phyloP scores from a whole-genome alignment of 2,888 invertebrate genomes.

The Gnatocerus cornutus region DNA sequence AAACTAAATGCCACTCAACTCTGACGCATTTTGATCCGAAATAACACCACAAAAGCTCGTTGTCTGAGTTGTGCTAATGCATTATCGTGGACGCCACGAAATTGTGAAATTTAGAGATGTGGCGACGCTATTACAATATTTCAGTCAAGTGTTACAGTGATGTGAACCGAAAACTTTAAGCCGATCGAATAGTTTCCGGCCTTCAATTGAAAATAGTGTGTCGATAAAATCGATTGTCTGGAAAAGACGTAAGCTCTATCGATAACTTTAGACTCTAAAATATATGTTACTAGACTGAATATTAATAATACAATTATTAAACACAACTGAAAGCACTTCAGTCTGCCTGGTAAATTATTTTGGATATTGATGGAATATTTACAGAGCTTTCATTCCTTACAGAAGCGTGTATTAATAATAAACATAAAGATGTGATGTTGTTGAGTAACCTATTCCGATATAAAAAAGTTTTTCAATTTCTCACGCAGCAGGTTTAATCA shows the following conservation, averaged over 20 bases:
- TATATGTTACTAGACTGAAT: no score
- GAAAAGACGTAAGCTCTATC: conserved; percentile 1
- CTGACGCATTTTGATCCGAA: conserved; percentile 28
- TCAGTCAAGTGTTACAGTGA: not conserved
- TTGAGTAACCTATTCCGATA: not conserved
- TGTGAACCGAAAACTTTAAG: not conserved
- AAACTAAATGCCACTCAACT: conserved; percentile 35
- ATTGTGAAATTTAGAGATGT: conserved; percentile 16
- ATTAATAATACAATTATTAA: no score
- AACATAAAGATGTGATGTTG: no score
- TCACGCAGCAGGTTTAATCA: no score
- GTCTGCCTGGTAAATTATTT: no score
- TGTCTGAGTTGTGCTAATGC: conserved; percentile 22
- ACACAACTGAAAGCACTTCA: no score
- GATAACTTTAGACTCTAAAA: not conserved
- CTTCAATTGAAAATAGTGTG: conserved; percentile 2
- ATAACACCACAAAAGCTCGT: conserved; percentile 30
- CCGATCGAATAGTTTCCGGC: not conserved
- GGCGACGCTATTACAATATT: not conserved
- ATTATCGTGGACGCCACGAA: conserved; percentile 5
- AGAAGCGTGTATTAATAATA: no score
- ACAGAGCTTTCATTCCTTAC: not conserved
- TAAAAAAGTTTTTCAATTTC: no score
- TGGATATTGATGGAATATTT: not conserved
- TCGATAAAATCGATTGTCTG: not conserved